phyloP scores from a whole-genome alignment of 2,113 vertebrate species.

The Indri indri region DNA sequence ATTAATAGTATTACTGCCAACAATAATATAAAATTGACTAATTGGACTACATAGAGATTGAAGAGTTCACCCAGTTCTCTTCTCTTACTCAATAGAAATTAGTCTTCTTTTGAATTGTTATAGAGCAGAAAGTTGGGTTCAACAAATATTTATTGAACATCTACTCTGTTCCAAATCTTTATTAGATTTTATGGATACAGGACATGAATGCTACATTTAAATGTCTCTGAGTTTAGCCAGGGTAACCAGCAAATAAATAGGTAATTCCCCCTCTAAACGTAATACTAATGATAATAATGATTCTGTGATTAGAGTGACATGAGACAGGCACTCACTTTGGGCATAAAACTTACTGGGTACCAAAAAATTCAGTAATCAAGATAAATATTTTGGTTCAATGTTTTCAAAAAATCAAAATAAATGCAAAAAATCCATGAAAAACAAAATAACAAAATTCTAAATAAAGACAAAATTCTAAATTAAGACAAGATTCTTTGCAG shows the following conservation, averaged over 20 bases:
- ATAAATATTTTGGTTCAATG: not conserved
- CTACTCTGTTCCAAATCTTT: not conserved
- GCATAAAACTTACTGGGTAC: not conserved
- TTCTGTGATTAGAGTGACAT: not conserved
- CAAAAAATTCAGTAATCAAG: not conserved
- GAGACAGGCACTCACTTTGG: not conserved
- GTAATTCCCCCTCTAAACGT: not conserved
- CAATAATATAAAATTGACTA: not conserved
- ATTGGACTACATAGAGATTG: not conserved
- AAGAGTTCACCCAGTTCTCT: not conserved
- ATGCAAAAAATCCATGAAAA: not conserved
- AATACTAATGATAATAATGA: not conserved
- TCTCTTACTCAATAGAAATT: not conserved
- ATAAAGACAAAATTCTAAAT: not conserved
- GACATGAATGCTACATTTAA: not conserved
- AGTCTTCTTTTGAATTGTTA: not conserved
- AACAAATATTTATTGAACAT: not conserved
- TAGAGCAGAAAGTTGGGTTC: constrained; percentile 1
- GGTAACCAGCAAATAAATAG: not conserved
- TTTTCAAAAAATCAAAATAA: not conserved
- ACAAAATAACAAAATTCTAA: not conserved
- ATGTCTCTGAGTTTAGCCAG: not conserved
- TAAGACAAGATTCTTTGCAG: not conserved
- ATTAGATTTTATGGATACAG: not conserved
- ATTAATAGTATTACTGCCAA: not conserved